Evolutionary conservation across 2,797 vertebrate species (phyloP), one percentile per base, ranked within the genome.

Genomic region (Vespertilio murinus): DNA sequence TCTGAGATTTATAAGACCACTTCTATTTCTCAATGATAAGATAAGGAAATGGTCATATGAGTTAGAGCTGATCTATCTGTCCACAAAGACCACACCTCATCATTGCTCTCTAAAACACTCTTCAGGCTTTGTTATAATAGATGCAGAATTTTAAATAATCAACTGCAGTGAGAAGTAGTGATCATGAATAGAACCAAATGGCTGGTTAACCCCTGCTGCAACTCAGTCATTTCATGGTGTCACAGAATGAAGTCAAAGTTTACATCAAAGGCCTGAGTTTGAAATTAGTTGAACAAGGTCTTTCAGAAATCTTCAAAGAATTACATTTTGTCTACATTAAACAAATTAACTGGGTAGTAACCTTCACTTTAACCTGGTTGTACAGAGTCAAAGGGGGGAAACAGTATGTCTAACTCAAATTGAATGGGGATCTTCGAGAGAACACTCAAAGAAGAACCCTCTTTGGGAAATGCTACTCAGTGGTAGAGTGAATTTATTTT

Each of bases 1-100:
- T 88, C 54, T 73, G 70, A 93, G 95, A 96, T 90, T 96, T 96
- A 95, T 80, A 65, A 47, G 64, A 20, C 12, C 47, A 81, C 23
- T 75, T 88, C 40, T 83, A 54, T 33, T 80, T 88, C 59, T 94
- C 56, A 82, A 6, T 56, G n/a, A 64, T 22, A 75, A 61, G 11
- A n/a, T 10, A 84, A 45, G 20, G 22, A 45, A 35, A 75, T 78
- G 56, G 23, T 69, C 25, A 78, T 71, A 13, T 52, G 77, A 90
- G 8, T 86, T 85, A 40, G 82, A 90, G 13, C 23, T 54, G 20
- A 52, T 33, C 42, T 70, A 20, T 28, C 38, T 38, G 42, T 7
- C 56, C n/a, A 74, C 69, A 80, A 69, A 90, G 18, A 70, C 67
- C 61, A 82, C 47, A 18, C 25, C 16, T 30, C 40, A 64, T 33